Conservation (phyloP, 2,888 invertebrate species). For the Protodeltote pygarga region DNA sequence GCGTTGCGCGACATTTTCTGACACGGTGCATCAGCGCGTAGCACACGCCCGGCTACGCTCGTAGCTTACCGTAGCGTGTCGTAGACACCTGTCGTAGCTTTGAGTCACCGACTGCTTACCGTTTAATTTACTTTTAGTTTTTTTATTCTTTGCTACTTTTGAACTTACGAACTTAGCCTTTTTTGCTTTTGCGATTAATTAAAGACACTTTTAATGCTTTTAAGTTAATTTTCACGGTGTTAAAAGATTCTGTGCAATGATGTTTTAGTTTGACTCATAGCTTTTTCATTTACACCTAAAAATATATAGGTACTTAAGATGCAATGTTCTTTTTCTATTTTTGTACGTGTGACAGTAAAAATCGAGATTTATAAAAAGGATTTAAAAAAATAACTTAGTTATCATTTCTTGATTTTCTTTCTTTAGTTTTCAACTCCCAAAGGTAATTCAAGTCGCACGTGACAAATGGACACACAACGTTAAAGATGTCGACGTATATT, state of each 20-base stretch:
- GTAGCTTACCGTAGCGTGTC: constrained; percentile 35
- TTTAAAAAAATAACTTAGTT: too few relatives aligned
- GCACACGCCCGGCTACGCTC: constrained; percentile 30
- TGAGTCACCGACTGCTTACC: constrained; percentile 12
- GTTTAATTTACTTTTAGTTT: constrained; percentile 7
- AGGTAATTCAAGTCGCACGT: constrained; percentile 9
- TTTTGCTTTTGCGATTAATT: too few relatives aligned
- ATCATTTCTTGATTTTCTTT: neutral
- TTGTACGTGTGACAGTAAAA: too few relatives aligned
- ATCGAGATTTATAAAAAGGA: too few relatives aligned
- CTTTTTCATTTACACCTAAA: too few relatives aligned
- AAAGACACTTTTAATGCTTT: too few relatives aligned
- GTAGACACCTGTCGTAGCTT: constrained; percentile 40
- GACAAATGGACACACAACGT: constrained; percentile 1
- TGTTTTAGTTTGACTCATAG: too few relatives aligned
- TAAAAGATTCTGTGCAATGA: too few relatives aligned
- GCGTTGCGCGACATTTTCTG: constrained; percentile 22
- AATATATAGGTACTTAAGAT: too few relatives aligned
- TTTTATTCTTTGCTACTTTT: neutral
- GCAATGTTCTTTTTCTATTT: too few relatives aligned
- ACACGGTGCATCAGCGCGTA: constrained; percentile 42
- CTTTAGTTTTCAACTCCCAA: neutral
- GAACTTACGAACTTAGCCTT: too few relatives aligned
- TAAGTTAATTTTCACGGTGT: too few relatives aligned
- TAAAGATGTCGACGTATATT: constrained; percentile 6